These are phyloP conservation scores for Prolemur simus DNA, from an alignment of 2,113 vertebrate genomes.

Conservation along the genomic window DNA sequence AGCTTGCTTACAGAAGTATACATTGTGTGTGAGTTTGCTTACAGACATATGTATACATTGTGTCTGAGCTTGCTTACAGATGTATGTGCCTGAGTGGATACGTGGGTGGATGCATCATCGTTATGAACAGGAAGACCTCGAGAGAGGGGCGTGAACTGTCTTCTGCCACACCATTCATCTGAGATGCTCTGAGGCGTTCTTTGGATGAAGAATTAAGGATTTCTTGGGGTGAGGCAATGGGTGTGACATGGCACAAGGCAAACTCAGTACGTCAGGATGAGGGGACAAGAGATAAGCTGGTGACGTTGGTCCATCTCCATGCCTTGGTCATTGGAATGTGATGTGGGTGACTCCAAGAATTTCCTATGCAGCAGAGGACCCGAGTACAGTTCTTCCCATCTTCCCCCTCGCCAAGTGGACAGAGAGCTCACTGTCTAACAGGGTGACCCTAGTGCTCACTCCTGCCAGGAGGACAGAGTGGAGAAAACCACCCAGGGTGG, in stretches of 20 bases:
- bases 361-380: no score
- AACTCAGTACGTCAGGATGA: fast-evolving
- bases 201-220: no score
- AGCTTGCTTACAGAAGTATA: no score
- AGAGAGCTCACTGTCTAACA: fast-evolving
- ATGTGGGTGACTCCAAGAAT: background rate
- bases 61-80: background rate
- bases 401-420: no score
- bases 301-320: fast-evolving
- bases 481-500: background rate
- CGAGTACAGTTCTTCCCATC: no score
- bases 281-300: no score
- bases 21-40: background rate
- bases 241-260: no score
- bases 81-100: fast-evolving
- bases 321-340: background rate
- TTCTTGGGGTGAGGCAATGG: fast-evolving
- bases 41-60: no score
- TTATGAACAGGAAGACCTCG: no score
- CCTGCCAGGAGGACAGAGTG: background rate
- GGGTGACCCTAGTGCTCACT: fast-evolving
- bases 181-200: fast-evolving
- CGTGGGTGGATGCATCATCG: fast-evolving
- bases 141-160: fast-evolving
- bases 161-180: fast-evolving